Base-by-base conservation (phyloP, 2,888 invertebrate species). In the Bedellia somnulentella region DNA sequence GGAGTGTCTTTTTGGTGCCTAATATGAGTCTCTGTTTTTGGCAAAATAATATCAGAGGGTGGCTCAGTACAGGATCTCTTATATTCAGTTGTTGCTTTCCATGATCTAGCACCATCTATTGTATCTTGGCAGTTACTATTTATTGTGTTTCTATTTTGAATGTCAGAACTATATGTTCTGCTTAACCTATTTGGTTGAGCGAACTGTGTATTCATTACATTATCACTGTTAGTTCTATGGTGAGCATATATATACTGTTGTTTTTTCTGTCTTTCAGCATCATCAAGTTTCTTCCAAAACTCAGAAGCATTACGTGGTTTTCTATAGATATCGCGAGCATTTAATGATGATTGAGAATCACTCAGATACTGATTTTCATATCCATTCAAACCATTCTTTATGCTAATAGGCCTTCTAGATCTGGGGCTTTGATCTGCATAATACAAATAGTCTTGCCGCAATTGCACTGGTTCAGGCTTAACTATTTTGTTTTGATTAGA, bases 361-460 rank as follows among this genome's bases (percentile, higher is more conserved):
- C 73, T 79, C 41, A 77, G 48, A 46, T 77, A 77, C 44, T 73
- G 66, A 37, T 66, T 59, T 42, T 70, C 68, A 35, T 50, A 45
- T 36, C 63, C 64, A 39, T 59, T 64, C 49, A 59, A 64, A 48
- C 64, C 66, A 52, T 64, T 56, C 50, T 83, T 73, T 36, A 87
- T 80, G 44, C 85, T 82, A 41, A 88, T 85, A 17, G 87, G 87
- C 47, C 83, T 81, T 24, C 87, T 64, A 35, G 87, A 87, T 44
- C 87, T 71, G 0, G 87, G 87, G 36, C 81, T 82, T 40, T 84
- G 82, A 57, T 87, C 87, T 2, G 86, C 82, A 33, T 84, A 79
- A 46, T 87, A 87, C 36, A 84, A 77, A 45, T 79, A 83, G 37
- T 81, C 80, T 30, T 78, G 54, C 44, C 54, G 59, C 35, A 51